Conservation (phyloP, 2,113 vertebrate species). For the Pelodiscus sinensis region DNA sequence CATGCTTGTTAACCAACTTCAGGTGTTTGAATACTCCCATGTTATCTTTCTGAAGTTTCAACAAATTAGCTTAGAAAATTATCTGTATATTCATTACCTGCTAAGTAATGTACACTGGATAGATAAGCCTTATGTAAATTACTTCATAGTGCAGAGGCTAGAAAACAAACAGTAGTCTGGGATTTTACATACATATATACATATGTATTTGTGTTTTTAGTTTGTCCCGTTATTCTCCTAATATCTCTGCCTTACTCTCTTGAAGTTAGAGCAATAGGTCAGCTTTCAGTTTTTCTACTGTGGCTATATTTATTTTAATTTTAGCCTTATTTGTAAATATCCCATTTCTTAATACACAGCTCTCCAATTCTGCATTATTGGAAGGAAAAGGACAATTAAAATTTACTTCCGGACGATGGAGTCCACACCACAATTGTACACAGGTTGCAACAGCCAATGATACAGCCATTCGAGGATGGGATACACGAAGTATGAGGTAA, state of each 20-base stretch:
- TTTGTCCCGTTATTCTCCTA: neutral
- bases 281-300: neutral
- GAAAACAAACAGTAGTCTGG: neutral
- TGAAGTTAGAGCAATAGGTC: neutral
- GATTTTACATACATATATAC: neutral
- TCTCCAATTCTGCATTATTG: slow-evolving; percentile 87
- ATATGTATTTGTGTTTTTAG: neutral
- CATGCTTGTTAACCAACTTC: neutral
- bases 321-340: slow-evolving; percentile 16
- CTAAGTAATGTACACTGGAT: neutral
- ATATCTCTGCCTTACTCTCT: neutral
- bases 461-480: slow-evolving; percentile 93
- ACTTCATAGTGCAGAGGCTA: neutral
- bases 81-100: neutral
- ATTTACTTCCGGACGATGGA: slow-evolving; percentile 96
- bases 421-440: slow-evolving; percentile 95
- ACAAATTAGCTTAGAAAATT: neutral
- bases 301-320: neutral
- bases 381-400: slow-evolving; percentile 97
- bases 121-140: neutral
- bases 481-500: slow-evolving; percentile 96
- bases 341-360: slow-evolving; percentile 75
- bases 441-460: slow-evolving; percentile 97
- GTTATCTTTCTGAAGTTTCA: neutral
- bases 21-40: fast-evolving